A percentile compares a stretch with the other conserved stretches of the same genome.
These are phyloP conservation scores for Tyrannus savana DNA, from an alignment of 2,113 vertebrate genomes.

Conservation along the genomic window DNA sequence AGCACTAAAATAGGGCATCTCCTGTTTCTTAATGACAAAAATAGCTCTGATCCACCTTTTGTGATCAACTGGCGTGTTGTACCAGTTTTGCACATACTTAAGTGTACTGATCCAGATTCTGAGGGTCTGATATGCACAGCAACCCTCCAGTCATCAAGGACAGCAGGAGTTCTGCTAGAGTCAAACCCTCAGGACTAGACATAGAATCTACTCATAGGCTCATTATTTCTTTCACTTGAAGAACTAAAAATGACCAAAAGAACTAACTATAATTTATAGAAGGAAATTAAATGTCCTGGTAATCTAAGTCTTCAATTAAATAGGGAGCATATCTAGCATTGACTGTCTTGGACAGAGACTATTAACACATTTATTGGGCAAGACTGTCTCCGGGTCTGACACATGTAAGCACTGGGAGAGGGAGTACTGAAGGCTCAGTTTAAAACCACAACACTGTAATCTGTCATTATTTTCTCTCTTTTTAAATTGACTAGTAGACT, in stretches of 20 bases:
- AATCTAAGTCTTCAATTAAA: neutral
- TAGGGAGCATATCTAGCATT: neutral
- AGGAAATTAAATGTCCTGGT: neutral
- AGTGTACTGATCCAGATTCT: constrained; percentile 7
- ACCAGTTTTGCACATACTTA: neutral
- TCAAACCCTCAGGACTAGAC: neutral
- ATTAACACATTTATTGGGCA: neutral
- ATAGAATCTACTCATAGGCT: neutral
- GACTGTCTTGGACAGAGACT: neutral
- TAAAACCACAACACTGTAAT: neutral
- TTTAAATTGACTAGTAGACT: neutral
- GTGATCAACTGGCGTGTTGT: neutral
- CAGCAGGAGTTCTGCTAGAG: neutral
- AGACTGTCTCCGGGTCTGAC: neutral
- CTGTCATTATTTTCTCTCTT: neutral
- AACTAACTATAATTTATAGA: neutral
- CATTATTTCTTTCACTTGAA: constrained; percentile 26
- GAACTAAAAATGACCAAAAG: neutral
- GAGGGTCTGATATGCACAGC: neutral
- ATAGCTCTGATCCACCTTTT: neutral
- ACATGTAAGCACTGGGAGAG: neutral
- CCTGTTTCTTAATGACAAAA: neutral
- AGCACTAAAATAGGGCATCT: constrained; percentile 32
- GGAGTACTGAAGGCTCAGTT: neutral
- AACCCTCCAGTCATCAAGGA: neutral